Percentiles rank a stretch among this genome's conserved stretches.
These are phyloP conservation scores for Diglossa brunneiventris DNA, from an alignment of 2,113 vertebrate species.

Conservation along the genomic window DNA sequence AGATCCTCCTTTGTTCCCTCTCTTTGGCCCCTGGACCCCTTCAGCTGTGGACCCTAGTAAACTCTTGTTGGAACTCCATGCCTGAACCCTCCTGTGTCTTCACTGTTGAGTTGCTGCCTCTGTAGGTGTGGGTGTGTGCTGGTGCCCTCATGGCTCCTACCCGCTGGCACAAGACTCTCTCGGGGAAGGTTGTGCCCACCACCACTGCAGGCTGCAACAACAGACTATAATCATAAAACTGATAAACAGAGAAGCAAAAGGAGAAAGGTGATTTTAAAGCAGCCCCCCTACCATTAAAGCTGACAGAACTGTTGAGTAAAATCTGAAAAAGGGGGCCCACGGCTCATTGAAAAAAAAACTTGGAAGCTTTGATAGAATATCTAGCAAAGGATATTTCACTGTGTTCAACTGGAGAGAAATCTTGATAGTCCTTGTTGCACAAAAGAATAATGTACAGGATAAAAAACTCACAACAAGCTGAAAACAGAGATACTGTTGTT, in stretches of 20 bases:
- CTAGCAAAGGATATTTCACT: neutral
- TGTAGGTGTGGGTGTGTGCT: neutral
- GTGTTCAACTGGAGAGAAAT: neutral
- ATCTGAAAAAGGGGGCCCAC: neutral
- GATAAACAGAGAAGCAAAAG: neutral
- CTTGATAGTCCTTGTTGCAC: neutral
- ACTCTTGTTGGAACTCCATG: neutral
- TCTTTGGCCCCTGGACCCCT: neutral
- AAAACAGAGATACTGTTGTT: neutral
- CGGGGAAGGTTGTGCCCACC: neutral
- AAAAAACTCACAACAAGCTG: neutral
- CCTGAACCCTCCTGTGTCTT: neutral
- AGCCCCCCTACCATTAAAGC: neutral
- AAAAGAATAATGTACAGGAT: neutral
- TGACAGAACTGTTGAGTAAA: neutral
- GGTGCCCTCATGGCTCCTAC: neutral
- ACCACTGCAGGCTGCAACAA: neutral
- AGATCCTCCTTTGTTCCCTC: neutral
- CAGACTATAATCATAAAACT: neutral
- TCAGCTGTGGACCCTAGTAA: neutral
- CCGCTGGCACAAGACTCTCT: neutral
- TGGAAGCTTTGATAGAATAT: neutral
- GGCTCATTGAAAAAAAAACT: neutral
- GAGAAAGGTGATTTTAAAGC: neutral
- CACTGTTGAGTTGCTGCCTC: neutral